Evolutionary conservation across 2,888 invertebrate species (phyloP).

Genomic region (Microchrysa polita): DNA sequence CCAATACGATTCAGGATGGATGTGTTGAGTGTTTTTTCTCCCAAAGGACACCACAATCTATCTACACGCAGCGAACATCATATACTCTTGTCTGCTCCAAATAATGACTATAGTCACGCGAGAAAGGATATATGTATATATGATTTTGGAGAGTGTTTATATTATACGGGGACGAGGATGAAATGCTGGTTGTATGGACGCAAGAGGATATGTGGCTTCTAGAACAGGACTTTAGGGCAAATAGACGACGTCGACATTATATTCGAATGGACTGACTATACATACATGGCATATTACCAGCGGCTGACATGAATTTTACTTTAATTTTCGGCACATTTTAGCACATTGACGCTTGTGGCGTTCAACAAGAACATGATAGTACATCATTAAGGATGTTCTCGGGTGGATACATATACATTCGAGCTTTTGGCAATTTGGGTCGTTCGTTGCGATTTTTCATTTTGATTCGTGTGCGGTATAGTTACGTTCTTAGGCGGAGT

Average conservation of each 20-base stretch:
- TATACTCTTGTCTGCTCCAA: neutral
- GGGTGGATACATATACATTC: too few relatives aligned
- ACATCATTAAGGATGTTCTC: constrained; percentile 18
- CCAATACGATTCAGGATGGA: neutral
- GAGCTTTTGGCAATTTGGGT: too few relatives aligned
- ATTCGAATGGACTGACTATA: constrained; percentile 13
- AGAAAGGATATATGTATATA: constrained; percentile 5
- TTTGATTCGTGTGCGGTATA: too few relatives aligned
- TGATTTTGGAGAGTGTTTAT: neutral
- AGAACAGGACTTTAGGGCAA: neutral
- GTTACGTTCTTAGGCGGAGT: too few relatives aligned
- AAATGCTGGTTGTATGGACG: neutral
- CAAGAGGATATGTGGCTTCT: neutral
- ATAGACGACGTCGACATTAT: neutral
- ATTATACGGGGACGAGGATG: neutral
- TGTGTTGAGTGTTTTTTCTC: constrained; percentile 17
- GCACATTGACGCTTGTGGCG: constrained; percentile 20
- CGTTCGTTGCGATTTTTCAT: too few relatives aligned
- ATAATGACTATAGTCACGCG: neutral
- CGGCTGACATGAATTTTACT: constrained; percentile 37
- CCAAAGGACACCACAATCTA: constrained; percentile 30
- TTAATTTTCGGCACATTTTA: constrained; percentile 42
- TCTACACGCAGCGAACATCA: neutral
- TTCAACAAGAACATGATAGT: constrained; percentile 13
- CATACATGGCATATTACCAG: constrained; percentile 27